phyloP scores from a whole-genome alignment of 2,888 invertebrate species.

The Ochropleura leucogaster region DNA sequence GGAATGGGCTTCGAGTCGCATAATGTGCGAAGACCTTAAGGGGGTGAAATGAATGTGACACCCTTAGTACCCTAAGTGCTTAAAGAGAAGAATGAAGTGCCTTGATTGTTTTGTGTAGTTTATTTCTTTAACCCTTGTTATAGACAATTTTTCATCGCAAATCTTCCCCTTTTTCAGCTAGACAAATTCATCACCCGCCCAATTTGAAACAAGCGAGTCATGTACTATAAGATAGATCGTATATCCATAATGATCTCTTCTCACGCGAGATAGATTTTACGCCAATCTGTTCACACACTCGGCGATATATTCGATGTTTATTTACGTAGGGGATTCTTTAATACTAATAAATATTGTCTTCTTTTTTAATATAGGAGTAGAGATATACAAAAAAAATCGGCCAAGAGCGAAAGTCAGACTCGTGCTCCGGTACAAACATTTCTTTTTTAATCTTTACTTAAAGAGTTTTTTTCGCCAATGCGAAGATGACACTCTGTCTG shows the following conservation, averaged over 20 bases:
- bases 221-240: slow-evolving; percentile 39
- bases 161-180: neutral
- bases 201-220: slow-evolving; percentile 45
- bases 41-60: neutral
- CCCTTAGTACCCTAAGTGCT: too few relatives aligned
- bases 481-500: too few relatives aligned
- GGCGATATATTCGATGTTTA: slow-evolving; percentile 10
- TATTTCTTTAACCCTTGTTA: neutral
- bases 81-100: neutral
- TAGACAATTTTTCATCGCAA: neutral
- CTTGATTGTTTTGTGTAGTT: neutral
- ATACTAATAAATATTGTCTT: neutral
- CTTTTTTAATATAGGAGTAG: neutral
- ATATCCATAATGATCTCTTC: slow-evolving; percentile 39
- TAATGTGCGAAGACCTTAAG: too few relatives aligned
- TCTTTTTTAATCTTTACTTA: too few relatives aligned
- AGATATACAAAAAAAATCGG: too few relatives aligned
- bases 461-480: too few relatives aligned
- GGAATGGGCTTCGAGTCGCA: neutral
- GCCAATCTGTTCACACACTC: slow-evolving; percentile 34
- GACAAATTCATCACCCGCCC: slow-evolving; percentile 18
- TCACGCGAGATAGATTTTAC: slow-evolving; percentile 38
- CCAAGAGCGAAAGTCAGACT: too few relatives aligned
- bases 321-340: neutral
- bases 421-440: too few relatives aligned